Evolutionary conservation across 1,140 invertebrate genomes (phyloP).

Genomic region (Archegozetes longisetosus): DNA sequence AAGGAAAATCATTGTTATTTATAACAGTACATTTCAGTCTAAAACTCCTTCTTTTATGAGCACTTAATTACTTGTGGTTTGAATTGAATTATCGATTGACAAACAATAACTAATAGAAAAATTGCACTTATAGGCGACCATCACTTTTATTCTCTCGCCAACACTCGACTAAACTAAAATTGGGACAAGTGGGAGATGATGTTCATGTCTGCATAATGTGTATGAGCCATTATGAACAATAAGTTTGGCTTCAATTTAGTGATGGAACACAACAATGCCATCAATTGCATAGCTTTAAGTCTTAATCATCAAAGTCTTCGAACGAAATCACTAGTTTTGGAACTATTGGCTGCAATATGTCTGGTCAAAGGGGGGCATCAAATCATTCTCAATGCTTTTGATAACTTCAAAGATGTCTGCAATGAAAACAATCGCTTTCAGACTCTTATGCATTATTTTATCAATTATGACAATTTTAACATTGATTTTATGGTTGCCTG

Average conservation of each 20-base stretch:
- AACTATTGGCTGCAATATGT: slow-evolving; percentile 79
- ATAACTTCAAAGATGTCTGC: slow-evolving; percentile 87
- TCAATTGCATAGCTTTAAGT: slow-evolving; percentile 93
- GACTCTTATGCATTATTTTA: slow-evolving; percentile 95
- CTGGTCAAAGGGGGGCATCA: slow-evolving; percentile 95
- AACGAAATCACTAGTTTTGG: slow-evolving; percentile 90
- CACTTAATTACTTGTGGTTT: no score
- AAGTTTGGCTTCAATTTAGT: slow-evolving; percentile 99
- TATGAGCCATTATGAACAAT: slow-evolving; percentile 98
- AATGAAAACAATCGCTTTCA: slow-evolving; percentile 74
- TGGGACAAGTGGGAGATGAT: slow-evolving; percentile 95
- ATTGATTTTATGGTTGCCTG: slow-evolving; percentile 99
- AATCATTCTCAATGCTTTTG: slow-evolving; percentile 89
- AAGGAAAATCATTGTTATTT: no score
- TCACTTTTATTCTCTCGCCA: slow-evolving; percentile 16
- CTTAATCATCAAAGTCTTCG: slow-evolving; percentile 90
- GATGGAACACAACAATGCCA: slow-evolving; percentile 90
- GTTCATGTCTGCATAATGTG: slow-evolving; percentile 99
- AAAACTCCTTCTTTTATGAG: no score
- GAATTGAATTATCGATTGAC: no score
- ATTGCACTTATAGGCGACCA: slow-evolving; percentile 16
- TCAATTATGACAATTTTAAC: slow-evolving; percentile 89
- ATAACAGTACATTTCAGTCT: no score
- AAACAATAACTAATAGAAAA: no score
- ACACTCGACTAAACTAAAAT: slow-evolving; percentile 51